These are phyloP conservation scores for Phanerotoma sp. DNA, from an alignment of 2,888 invertebrate genomes.

Conservation along the genomic window DNA sequence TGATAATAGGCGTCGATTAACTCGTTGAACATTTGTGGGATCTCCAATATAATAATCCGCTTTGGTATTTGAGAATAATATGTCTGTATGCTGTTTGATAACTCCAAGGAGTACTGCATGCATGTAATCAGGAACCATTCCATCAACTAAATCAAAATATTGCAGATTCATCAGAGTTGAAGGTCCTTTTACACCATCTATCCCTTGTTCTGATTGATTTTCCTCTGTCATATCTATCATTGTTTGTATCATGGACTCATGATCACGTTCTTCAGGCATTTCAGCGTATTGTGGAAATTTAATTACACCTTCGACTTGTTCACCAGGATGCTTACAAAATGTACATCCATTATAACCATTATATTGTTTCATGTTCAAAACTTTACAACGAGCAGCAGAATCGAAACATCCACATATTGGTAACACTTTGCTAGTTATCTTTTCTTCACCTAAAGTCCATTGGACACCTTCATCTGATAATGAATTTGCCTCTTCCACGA, in stretches of 20 bases:
- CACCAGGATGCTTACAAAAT: constrained; percentile 22
- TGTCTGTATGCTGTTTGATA: constrained; percentile 6
- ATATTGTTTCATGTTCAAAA: constrained; percentile 17
- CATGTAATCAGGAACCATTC: constrained; percentile 33
- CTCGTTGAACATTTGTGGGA: constrained; percentile 6
- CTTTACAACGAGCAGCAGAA: neutral
- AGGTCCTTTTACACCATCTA: constrained; percentile 22
- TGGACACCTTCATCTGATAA: neutral
- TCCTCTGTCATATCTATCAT: neutral
- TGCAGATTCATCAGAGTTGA: constrained; percentile 24
- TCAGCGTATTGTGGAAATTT: constrained; percentile 15
- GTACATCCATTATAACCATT: constrained; percentile 25
- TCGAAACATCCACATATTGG: neutral
- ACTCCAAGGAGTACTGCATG: constrained; percentile 28
- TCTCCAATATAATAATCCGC: constrained; percentile 18
- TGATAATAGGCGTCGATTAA: neutral
- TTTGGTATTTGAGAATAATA: neutral
- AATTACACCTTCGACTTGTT: neutral
- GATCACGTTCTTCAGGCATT: constrained; percentile 13
- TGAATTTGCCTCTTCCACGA: neutral
- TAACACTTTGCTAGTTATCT: neutral
- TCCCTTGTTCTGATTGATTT: neutral
- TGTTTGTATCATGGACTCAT: neutral
- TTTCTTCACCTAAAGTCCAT: neutral
- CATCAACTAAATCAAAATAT: constrained; percentile 27